phyloP scores from a whole-genome alignment of 1,140 invertebrate species.

The Saccostrea cuccullata region DNA sequence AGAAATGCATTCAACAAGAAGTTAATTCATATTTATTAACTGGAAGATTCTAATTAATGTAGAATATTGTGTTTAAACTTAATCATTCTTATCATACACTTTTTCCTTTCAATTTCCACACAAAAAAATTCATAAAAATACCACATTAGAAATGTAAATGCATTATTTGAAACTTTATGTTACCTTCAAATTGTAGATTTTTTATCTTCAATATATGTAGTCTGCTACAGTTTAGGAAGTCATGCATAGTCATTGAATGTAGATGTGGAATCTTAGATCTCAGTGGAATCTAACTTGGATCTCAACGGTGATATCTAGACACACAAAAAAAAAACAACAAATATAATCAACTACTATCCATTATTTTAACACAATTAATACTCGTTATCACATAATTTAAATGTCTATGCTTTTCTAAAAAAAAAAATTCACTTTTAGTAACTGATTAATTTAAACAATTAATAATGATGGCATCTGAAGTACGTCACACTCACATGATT shows the following conservation, averaged over 20 bases:
- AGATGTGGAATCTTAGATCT: not conserved
- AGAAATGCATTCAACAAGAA: not conserved
- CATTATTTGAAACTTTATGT: not conserved
- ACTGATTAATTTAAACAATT: not conserved
- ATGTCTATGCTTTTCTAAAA: not conserved
- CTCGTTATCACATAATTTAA: not conserved
- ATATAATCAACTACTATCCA: not conserved
- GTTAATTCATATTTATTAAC: not conserved
- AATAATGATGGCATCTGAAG: not conserved
- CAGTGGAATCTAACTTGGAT: not conserved
- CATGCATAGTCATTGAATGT: not conserved
- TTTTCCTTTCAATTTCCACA: not conserved
- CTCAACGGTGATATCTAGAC: not conserved
- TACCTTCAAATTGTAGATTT: conserved; percentile 24
- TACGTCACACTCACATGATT: not conserved
- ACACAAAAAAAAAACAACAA: not conserved
- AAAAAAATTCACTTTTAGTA: not conserved
- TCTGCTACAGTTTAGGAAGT: not conserved
- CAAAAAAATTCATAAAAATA: not conserved
- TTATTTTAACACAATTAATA: not conserved
- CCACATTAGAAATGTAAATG: not conserved
- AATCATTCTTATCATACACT: too few relatives aligned
- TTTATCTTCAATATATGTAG: not conserved
- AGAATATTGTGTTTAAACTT: too few relatives aligned
- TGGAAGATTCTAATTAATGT: too few relatives aligned